Evolutionary conservation across 2,797 vertebrate genomes (phyloP), one percentile per base, ranked within the genome.

Genomic region (Sternarchorhynchus goeldii): DNA sequence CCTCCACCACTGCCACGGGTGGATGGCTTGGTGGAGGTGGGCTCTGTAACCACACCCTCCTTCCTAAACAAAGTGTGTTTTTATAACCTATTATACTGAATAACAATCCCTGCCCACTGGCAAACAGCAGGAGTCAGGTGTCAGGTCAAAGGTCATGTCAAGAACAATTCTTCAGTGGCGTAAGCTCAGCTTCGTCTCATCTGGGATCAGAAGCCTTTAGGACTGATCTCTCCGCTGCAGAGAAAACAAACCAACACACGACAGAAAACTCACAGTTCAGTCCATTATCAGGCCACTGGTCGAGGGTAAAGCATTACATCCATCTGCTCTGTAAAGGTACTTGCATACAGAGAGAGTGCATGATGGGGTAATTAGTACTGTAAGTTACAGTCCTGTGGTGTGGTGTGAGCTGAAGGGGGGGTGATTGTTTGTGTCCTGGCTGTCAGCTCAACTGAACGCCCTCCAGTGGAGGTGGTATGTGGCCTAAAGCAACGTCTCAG

Each of bases 401-500:
- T 39, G 2, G 39, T 67, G 31, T 50, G 41, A 67, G 55, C 39
- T 73, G 53, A 64, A 76, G 60, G 68, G 71, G 60, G 56, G 60
- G 53, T 18, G 66, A 66, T 67, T 34, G 75, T 57, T 67, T 41
- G 64, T 66, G 58, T 76, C 20, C 64, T 80, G 77, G 59, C 73
- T 82, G 81, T 80, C 75, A 78, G 45, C 50, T 83, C 76, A 65
- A 81, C 76, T 73, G 72, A 66, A 82, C 75, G 45, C 53, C 31
- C 72, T 76, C 75, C 72, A 39, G 71, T 45, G 68, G 64, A 78
- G 55, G 80, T 56, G 41, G 75, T 84, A 79, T 79, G 81, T 66
- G 78, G 88, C 87, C 64, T 75, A 31, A 70, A 79, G 80, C 65
- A 56, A 70, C 75, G 86, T 68, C 83, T 85, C 79, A 75, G 75